A percentile compares a stretch with the other conserved stretches of the same genome.
Conservation (phyloP, 2,888 invertebrate genomes). For the Synanthedon myopaeformis region DNA sequence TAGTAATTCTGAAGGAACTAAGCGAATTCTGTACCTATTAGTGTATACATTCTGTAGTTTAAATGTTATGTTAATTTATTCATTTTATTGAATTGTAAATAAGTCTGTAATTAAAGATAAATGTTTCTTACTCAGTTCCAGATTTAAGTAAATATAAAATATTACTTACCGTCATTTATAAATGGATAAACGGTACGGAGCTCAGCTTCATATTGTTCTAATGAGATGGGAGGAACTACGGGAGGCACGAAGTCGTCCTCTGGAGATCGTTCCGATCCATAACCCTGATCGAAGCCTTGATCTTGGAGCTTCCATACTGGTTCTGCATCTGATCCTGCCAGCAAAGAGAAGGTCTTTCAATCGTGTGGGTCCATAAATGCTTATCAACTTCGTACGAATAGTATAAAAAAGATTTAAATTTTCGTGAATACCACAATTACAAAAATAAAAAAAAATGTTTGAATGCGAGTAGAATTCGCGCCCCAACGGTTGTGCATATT, state of each 20-base stretch:
- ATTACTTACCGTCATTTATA: slow-evolving; percentile 74
- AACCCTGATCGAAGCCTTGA: slow-evolving; percentile 77
- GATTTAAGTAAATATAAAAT: neutral
- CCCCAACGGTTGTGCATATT: too few relatives aligned
- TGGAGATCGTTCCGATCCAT: slow-evolving; percentile 81
- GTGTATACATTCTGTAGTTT: slow-evolving; percentile 1
- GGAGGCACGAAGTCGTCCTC: slow-evolving; percentile 82
- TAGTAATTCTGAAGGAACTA: too few relatives aligned
- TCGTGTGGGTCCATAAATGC: too few relatives aligned
- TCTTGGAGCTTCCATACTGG: slow-evolving; percentile 69
- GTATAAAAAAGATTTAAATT: too few relatives aligned
- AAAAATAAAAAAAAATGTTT: too few relatives aligned
- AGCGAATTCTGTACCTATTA: too few relatives aligned
- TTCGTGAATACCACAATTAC: too few relatives aligned
- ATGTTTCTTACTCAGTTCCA: neutral
- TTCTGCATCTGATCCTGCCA: slow-evolving; percentile 63
- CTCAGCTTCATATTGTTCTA: slow-evolving; percentile 72
- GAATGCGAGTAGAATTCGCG: too few relatives aligned
- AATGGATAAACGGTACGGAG: slow-evolving; percentile 75
- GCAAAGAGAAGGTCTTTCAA: too few relatives aligned
- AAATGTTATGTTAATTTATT: slow-evolving; percentile 2
- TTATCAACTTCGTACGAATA: too few relatives aligned
- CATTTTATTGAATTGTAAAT: slow-evolving; percentile 1
- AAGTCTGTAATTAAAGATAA: neutral
- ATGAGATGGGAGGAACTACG: slow-evolving; percentile 65